Conservation (phyloP, 2,113 vertebrate genomes). For the Hippolais icterina region DNA sequence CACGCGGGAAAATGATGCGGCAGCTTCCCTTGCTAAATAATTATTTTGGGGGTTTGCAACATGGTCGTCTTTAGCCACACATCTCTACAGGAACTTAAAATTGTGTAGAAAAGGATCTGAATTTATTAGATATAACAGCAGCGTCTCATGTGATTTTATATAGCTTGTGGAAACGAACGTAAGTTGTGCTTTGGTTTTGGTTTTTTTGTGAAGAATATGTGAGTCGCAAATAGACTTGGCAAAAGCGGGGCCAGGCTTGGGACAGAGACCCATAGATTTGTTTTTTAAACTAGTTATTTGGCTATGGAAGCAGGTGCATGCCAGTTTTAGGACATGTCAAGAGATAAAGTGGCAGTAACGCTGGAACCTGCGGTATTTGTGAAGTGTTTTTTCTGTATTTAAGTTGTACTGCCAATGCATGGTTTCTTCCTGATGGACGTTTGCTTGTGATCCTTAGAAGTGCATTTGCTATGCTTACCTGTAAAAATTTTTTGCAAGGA, state of each 20-base stretch:
- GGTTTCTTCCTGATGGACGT: background rate
- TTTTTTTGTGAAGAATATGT: too few species aligned
- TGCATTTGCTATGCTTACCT: accelerated
- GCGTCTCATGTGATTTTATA: background rate
- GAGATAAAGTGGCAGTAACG: background rate
- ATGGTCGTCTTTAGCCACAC: accelerated
- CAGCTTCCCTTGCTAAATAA: background rate
- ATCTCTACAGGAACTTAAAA: background rate
- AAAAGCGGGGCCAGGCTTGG: background rate
- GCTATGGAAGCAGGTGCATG: background rate
- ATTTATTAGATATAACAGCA: accelerated
- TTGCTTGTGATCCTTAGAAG: background rate
- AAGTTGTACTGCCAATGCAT: accelerated
- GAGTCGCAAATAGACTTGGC: background rate
- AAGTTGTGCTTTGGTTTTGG: background rate
- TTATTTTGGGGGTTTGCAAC: background rate
- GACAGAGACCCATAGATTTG: background rate
- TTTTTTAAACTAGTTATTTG: background rate
- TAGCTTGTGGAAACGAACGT: background rate
- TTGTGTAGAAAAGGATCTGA: background rate
- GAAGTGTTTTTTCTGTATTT: background rate
- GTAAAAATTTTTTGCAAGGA: background rate
- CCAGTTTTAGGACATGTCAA: too few species aligned
- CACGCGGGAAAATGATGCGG: background rate
- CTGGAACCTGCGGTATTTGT: background rate